Evolutionary conservation across 2,113 vertebrate genomes (phyloP), one percentile per base, ranked within the genome.

Genomic region (Corythoichthys haematopterus): DNA sequence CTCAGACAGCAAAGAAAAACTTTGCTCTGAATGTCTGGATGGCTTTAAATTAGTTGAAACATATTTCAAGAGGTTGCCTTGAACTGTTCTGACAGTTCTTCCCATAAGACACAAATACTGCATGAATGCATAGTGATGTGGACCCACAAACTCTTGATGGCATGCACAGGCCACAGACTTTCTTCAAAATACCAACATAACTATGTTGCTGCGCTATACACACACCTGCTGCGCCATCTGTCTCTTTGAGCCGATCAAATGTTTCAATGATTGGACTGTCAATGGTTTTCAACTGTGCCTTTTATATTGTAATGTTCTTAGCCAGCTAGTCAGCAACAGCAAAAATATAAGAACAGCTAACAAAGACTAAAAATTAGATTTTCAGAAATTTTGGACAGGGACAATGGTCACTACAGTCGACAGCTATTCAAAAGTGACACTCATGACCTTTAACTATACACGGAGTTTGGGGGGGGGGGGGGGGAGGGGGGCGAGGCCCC

Each of bases 51-150:
- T 15, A 77, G 59, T 72, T 71, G 0, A 77, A 78, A 72, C 66
- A 53, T 51, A 73, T 81, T 81, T 69, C 77, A 56, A 62, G 69
- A 0, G 28, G 67, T 28, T 73, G 75, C 75, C 68, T 82, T 75
- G 71, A 84, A 84, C 77, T 10, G 60, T 65, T 79, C 77, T 79
- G 85, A 80, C 83, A 73, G 78, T 67, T 81, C 76, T 74, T 85
- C 83, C 81, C 80, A 74, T 10, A 33, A 77, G 85, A 82, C 77
- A 36, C 69, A 65, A 66, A 80, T 77, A 66, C 75, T 77, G 77
- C 68, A 51, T 40, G 81, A 85, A 77, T 74, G 78, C 72, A 57
- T 70, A 80, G 64, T 80, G 83, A 81, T 77, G 81, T 75, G 57
- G 76, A 66, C 64, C 53, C 72, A 75, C 67, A 74, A 35, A 73